Evolutionary conservation across 2,888 invertebrate genomes (phyloP).

Genomic region (Syrphus vitripennis): DNA sequence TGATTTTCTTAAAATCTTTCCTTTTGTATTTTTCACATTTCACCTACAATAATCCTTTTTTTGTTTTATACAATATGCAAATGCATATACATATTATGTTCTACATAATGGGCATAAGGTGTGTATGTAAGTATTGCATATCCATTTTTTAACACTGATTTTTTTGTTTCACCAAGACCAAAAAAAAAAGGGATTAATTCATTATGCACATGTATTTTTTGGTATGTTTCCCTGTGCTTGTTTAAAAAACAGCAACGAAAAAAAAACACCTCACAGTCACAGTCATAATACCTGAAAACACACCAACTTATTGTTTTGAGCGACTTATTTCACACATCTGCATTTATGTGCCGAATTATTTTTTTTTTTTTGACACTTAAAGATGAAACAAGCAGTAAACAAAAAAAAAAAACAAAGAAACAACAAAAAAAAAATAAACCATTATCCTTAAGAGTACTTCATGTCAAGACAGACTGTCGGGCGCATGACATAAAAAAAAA

Average conservation of each 20-base stretch:
- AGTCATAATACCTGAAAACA: not conserved
- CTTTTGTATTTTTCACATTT: not conserved
- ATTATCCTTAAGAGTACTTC: constrained; percentile 55
- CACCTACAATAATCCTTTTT: constrained; percentile 14
- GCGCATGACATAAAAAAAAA: constrained; percentile 64
- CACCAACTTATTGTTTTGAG: constrained; percentile 9
- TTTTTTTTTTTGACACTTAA: constrained; percentile 44
- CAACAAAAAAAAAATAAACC: not conserved
- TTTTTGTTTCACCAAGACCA: not conserved
- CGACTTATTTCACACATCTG: constrained; percentile 62
- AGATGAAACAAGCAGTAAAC: constrained; percentile 67
- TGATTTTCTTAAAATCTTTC: not conserved
- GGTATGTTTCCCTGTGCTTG: not conserved
- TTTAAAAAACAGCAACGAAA: too few species aligned
- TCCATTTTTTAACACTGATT: not conserved
- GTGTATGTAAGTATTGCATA: too few species aligned
- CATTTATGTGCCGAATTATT: constrained; percentile 43
- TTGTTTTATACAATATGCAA: not conserved
- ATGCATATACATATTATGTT: too few species aligned
- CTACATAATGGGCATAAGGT: too few species aligned
- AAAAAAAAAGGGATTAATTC: not conserved
- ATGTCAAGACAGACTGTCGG: constrained; percentile 61
- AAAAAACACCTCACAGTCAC: constrained; percentile 45
- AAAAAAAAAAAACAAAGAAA: not conserved
- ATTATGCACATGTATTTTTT: not conserved